Percentiles rank a stretch among this genome's conserved stretches.
Conservation (phyloP, 2,888 invertebrate genomes). For the Erebia epiphron region DNA sequence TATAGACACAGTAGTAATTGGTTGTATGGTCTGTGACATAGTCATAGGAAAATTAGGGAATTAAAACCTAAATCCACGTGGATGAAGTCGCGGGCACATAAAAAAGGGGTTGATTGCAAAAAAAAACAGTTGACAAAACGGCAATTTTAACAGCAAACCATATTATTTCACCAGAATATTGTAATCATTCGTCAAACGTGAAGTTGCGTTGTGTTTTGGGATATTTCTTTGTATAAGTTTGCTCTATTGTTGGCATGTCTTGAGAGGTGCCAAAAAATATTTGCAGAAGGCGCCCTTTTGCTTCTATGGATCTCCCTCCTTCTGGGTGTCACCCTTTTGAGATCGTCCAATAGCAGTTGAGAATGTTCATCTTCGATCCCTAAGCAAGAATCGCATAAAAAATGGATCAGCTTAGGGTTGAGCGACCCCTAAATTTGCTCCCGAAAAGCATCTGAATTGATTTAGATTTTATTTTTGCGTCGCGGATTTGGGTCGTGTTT, state of each 20-base stretch:
- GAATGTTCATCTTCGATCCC: constrained; percentile 56
- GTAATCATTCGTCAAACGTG: neutral
- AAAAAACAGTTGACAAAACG: neutral
- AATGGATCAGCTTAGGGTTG: constrained; percentile 58
- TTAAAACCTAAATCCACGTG: no score
- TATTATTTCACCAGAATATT: neutral
- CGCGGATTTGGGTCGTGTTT: constrained; percentile 29
- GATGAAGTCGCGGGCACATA: neutral
- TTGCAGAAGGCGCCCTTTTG: constrained; percentile 52
- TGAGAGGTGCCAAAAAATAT: constrained; percentile 30
- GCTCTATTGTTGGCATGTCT: constrained; percentile 1
- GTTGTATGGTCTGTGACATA: no score
- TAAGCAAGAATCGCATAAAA: constrained; percentile 58
- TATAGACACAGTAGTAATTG: no score
- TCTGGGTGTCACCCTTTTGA: constrained; percentile 62
- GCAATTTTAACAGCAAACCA: no score
- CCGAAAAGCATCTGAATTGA: constrained; percentile 46
- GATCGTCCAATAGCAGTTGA: constrained; percentile 62
- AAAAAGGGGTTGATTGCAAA: neutral
- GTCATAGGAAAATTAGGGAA: no score
- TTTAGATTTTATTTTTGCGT: constrained; percentile 39
- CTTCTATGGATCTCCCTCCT: constrained; percentile 40
- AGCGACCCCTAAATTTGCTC: constrained; percentile 45
- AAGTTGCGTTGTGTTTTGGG: neutral
- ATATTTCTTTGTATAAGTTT: neutral